Conservation (phyloP, 30 jellyfish, hydroid and myxozoan species). For the Hydractinia echinata region DNA sequence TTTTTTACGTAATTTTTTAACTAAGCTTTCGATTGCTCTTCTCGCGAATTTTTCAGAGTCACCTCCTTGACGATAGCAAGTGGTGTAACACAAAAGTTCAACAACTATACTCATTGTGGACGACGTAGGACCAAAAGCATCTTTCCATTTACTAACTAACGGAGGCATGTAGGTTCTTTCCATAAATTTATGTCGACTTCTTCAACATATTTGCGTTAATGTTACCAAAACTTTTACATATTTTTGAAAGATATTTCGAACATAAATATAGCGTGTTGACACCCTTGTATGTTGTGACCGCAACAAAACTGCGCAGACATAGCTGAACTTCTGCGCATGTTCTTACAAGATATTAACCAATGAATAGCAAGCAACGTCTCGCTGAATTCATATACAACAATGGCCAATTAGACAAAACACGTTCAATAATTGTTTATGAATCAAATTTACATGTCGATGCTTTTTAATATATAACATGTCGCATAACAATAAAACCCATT, state of each 20-base stretch:
- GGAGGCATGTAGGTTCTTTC: slow-evolving; percentile 24
- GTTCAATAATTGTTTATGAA: neutral
- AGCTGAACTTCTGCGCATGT: slow-evolving; percentile 99
- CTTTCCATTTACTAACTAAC: slow-evolving; percentile 65
- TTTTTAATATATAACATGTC: slow-evolving; percentile 2
- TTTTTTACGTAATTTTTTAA: slow-evolving; percentile 87
- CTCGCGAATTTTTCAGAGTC: slow-evolving; percentile 99
- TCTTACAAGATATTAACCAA: slow-evolving; percentile 67
- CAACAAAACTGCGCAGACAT: slow-evolving; percentile 95
- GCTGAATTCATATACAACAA: slow-evolving; percentile 59
- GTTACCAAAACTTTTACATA: neutral
- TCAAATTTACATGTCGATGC: slow-evolving; percentile 15
- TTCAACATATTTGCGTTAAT: neutral
- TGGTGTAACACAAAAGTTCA: slow-evolving; percentile 91
- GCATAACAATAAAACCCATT: neutral
- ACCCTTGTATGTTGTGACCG: slow-evolving; percentile 72
- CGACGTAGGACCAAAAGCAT: slow-evolving; percentile 74
- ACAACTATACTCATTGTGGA: slow-evolving; percentile 97
- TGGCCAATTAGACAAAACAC: slow-evolving; percentile 52
- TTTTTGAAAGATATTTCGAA: neutral
- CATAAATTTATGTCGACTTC: neutral
- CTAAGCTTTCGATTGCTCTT: slow-evolving; percentile 92
- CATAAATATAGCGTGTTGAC: slow-evolving; percentile 48
- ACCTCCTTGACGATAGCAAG: slow-evolving; percentile 98
- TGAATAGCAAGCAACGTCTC: slow-evolving; percentile 57